Conservation (phyloP, 2,797 vertebrate genomes). For the Clarias laeviceps region DNA sequence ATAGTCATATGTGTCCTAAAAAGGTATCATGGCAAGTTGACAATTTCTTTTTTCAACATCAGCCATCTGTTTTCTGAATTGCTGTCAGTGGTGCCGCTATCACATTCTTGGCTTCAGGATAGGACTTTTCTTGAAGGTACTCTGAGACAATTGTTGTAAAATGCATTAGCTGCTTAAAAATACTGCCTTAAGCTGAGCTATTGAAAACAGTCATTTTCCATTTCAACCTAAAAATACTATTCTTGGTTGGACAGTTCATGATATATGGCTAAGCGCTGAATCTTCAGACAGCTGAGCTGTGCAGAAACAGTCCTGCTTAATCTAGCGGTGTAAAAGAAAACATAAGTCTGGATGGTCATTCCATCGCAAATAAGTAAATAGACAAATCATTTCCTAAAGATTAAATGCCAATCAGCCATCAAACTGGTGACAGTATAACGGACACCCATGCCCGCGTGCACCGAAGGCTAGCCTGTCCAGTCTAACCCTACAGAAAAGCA, state of each 20-base stretch:
- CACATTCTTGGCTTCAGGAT: conserved; percentile 6
- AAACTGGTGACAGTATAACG: neutral
- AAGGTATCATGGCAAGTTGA: neutral
- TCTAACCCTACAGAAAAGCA: no score
- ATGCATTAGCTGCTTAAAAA: neutral
- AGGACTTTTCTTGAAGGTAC: neutral
- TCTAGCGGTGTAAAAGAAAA: conserved; percentile 44
- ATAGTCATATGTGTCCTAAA: neutral
- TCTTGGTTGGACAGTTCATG: conserved; percentile 66
- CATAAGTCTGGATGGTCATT: conserved; percentile 17
- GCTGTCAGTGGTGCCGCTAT: neutral
- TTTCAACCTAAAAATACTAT: conserved; percentile 69
- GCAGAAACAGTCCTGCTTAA: conserved; percentile 44
- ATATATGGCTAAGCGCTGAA: conserved; percentile 58
- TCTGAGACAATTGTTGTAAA: conserved; percentile 5
- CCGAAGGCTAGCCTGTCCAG: no score
- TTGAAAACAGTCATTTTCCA: conserved; percentile 73
- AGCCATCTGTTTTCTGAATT: neutral
- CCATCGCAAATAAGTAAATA: conserved; percentile 1
- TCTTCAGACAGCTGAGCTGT: conserved; percentile 38
- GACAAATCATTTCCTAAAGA: neutral
- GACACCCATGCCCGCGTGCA: no score
- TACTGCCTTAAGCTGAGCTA: conserved; percentile 63
- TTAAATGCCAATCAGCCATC: neutral
- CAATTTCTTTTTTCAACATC: neutral